Base-by-base conservation (phyloP, 2,113 vertebrate species). In the Pongo pygmaeus region DNA sequence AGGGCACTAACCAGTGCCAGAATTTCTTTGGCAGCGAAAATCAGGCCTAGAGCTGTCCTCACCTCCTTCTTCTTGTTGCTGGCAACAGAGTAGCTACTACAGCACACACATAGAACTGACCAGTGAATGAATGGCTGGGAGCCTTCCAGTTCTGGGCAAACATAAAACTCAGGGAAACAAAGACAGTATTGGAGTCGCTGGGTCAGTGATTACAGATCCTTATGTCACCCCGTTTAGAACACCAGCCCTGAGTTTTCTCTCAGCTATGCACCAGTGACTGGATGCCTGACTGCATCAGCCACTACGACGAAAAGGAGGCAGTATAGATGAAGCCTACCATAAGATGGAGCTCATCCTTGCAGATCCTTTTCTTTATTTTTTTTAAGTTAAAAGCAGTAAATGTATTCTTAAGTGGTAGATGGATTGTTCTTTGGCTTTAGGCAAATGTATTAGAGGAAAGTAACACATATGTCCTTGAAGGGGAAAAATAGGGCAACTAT, bases 401-500 rank as follows among this genome's bases (percentile, higher is more conserved):
- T 79, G 78, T 97, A 79, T 78, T 84, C 69, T 81, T 88, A 96
- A 93, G 90, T 55, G n/a, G n/a, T 72, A 93, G 90, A 92, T 50
- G 84, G 87, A 64, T 50, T 61, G 20, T 92, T 70, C 40, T 43
- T 89, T 85, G 72, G 64, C 83, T 77, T 85, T 69, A 95, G 91
- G 74, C 46, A 92, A 94, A 75, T 16, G 77, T 95, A 75, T 46
- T 55, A 46, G 43, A 93, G 93, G 18, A 77, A 95, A 91, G 46
- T 88, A 97, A 91, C 30, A 55, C 64, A 93, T 87, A 75, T 90
- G 92, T 50, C 55, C 83, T 83, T 17, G n/a, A 92, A 89, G 46
- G 32, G 30, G 8, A 79, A 61, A 97, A 95, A 69, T 22, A 89
- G 55, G 50, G 46, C 61, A 88, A 48, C 55, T 32, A 32, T 91